Conservation (phyloP, 2,797 vertebrate genomes). For the Emydoidea blandingii region DNA sequence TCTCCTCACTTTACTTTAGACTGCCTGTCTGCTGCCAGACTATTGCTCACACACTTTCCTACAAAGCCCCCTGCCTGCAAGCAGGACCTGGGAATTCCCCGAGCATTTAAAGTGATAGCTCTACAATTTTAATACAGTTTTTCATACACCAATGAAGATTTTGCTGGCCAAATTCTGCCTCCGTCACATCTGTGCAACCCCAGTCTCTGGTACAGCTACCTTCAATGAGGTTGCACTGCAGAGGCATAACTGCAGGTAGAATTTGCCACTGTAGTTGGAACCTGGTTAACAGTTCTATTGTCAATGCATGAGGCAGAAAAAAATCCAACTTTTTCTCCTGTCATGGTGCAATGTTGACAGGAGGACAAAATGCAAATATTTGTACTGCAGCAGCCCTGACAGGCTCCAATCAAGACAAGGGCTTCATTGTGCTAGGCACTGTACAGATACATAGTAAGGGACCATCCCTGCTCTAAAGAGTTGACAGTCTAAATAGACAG, state of each 20-base stretch:
- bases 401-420: neutral
- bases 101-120: neutral
- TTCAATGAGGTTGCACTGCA: fast-evolving
- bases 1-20: neutral
- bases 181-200: fast-evolving
- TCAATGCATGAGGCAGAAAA: neutral
- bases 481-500: fast-evolving
- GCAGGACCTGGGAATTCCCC: neutral
- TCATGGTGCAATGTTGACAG: neutral
- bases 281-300: neutral
- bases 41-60: neutral
- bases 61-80: neutral
- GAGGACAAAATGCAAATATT: constrained; percentile 49
- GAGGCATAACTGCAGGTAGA: neutral
- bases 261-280: neutral
- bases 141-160: neutral
- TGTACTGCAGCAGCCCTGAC: constrained; percentile 26
- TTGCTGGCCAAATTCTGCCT: neutral
- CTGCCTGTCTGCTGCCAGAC: neutral
- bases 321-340: neutral
- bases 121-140: neutral
- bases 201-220: fast-evolving
- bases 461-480: fast-evolving
- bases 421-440: constrained; percentile 10
- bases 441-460: neutral